Evolutionary conservation across 2,113 vertebrate species (phyloP), one percentile per base, ranked within the genome.

Genomic region (Hippocampus zosterae): DNA sequence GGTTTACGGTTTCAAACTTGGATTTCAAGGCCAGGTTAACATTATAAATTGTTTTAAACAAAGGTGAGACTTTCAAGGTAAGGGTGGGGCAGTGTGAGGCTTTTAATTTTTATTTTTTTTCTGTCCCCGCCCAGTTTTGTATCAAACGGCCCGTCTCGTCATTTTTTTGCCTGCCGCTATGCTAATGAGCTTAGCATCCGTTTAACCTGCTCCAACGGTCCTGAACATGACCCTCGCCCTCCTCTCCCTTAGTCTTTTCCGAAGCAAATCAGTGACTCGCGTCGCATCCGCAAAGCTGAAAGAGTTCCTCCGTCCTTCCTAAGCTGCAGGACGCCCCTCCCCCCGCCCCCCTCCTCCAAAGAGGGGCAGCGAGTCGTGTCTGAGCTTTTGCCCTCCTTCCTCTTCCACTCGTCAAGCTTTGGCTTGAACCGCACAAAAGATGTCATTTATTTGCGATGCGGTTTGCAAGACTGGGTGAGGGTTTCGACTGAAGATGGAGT

Each of bases 291-390:
- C 15, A 73, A 71, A 74, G 80, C 79, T 71, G 81, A 68, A 29
- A 60, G 57, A 61, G 69, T 65, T 40, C 52, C 69, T 73, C 70
- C 74, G 23, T 46, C 68, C 70, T 73, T 44, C 72, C 40, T 80
- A 71, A 73, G 50, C 65, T 33, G 9, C 63, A 15, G 63, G 41
- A 65, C 23, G 3, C 40, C 37, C 3, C 70, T 19, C 8, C 78
- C 67, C 37, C 79, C 75, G 29, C 72, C 74, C n/a, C 25, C 40
- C 5, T 75, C 18, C 18, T 81, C 72, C 78, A 84, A 81, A 74
- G 77, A 67, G 75, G 79, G 82, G 80, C 87, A 88, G 72, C 85
- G 13, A 87, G 71, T 87, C 85, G 82, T 89, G 76, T 87, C 85
- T 81, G 72, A 77, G 75, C 70, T 76, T 70, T 83, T 81, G 70